Conservation (phyloP, 2,113 vertebrate genomes). For the Neodon shergylaensis region DNA sequence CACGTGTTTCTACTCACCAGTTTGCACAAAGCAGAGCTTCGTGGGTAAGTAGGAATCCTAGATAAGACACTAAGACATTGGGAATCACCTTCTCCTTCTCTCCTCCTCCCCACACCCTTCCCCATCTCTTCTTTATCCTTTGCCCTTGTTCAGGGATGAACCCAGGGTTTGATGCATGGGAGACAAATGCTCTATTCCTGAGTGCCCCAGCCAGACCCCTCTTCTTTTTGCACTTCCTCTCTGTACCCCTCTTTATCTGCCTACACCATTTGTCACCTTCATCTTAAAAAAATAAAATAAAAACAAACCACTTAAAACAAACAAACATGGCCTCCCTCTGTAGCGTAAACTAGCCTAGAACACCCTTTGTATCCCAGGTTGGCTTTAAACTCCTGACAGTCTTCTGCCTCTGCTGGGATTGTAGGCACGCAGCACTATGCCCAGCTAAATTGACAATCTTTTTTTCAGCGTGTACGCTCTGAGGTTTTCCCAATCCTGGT, state of each 20-base stretch:
- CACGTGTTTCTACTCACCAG: not conserved
- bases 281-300: not conserved
- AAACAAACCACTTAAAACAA: not conserved
- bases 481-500: not conserved
- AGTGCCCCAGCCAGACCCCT: not conserved
- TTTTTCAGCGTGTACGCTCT: not conserved
- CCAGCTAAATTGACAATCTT: not conserved
- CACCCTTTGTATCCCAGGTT: not conserved
- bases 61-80: not conserved
- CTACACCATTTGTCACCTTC: not conserved
- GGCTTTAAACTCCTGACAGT: not conserved
- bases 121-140: not conserved
- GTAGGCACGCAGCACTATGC: not conserved
- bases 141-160: not conserved
- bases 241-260: not conserved
- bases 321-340: not conserved
- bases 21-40: not conserved
- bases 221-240: not conserved
- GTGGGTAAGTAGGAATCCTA: not conserved
- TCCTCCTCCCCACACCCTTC: not conserved
- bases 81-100: not conserved
- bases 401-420: not conserved
- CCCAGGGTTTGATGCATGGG: not conserved
- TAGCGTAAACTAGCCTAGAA: not conserved
- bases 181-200: not conserved